Evolutionary conservation across 2,888 invertebrate genomes (phyloP).

Genomic region (Dicyrtomina minuta): DNA sequence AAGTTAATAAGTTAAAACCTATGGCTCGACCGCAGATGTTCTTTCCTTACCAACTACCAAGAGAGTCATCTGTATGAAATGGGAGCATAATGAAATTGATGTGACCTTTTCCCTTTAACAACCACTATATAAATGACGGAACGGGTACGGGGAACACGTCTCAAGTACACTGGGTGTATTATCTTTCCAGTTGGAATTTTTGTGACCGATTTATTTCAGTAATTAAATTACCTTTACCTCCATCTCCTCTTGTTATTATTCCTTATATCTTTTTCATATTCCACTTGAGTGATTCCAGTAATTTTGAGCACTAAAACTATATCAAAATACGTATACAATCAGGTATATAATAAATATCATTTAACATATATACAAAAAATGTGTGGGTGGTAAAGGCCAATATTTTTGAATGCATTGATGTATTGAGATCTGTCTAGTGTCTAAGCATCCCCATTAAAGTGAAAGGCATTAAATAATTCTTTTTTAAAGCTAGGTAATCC

Average conservation of each 20-base stretch:
- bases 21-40: slow-evolving; percentile 10
- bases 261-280: not conserved
- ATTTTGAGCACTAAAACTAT: too few species aligned
- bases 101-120: slow-evolving; percentile 12
- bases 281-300: not conserved
- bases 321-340: not conserved
- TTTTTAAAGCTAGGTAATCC: too few species aligned
- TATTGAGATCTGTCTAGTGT: too few species aligned
- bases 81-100: slow-evolving; percentile 9
- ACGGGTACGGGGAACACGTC: too few species aligned
- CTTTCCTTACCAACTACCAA: not conserved
- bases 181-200: not conserved
- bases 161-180: not conserved
- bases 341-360: not conserved
- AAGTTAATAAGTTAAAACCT: not conserved
- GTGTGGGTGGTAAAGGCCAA: too few species aligned
- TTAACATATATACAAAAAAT: too few species aligned
- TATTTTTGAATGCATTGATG: too few species aligned
- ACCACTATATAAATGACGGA: not conserved
- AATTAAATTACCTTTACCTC: slow-evolving; percentile 23
- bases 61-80: too few species aligned
- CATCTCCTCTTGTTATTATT: not conserved
- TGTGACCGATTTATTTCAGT: not conserved
- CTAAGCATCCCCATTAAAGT: too few species aligned
- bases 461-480: too few species aligned